phyloP scores from a whole-genome alignment of 37 sponge, comb jelly and placozoan genomes.

The Beroe ovata region DNA sequence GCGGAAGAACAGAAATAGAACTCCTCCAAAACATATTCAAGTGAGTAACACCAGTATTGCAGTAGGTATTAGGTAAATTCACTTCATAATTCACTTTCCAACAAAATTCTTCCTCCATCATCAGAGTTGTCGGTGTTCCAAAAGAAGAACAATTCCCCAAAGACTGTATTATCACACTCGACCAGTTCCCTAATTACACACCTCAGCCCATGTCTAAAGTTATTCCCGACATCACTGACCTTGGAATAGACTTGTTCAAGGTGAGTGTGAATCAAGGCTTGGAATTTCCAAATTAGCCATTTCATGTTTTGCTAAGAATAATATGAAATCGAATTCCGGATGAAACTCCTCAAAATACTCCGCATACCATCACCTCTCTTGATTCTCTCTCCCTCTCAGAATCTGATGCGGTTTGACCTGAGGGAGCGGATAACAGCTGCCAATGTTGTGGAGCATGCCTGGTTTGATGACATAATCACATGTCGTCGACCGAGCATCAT shows the following conservation, averaged over 20 bases:
- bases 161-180: slow-evolving; percentile 30
- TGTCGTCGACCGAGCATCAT: slow-evolving; percentile 61
- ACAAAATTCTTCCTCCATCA: background rate
- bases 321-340: too few species aligned
- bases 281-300: background rate
- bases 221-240: slow-evolving; percentile 11
- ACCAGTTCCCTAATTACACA: slow-evolving; percentile 60
- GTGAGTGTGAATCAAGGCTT: slow-evolving; percentile 13
- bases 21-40: slow-evolving; percentile 55
- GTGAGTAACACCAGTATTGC: too few species aligned
- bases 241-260: slow-evolving; percentile 15
- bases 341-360: too few species aligned
- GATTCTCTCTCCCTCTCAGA: too few species aligned
- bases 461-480: slow-evolving; percentile 60
- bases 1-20: slow-evolving; percentile 53
- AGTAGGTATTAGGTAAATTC: too few species aligned
- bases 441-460: slow-evolving; percentile 44
- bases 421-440: slow-evolving; percentile 54
- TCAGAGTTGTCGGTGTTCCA: slow-evolving; percentile 52
- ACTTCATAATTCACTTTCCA: too few species aligned
- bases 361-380: too few species aligned
- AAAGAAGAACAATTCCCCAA: slow-evolving; percentile 19
- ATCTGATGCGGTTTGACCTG: slow-evolving; percentile 51
- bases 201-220: slow-evolving; percentile 35
- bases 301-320: background rate